phyloP scores from a whole-genome alignment of 1,140 invertebrate species.

The Penaeus japonicus region DNA sequence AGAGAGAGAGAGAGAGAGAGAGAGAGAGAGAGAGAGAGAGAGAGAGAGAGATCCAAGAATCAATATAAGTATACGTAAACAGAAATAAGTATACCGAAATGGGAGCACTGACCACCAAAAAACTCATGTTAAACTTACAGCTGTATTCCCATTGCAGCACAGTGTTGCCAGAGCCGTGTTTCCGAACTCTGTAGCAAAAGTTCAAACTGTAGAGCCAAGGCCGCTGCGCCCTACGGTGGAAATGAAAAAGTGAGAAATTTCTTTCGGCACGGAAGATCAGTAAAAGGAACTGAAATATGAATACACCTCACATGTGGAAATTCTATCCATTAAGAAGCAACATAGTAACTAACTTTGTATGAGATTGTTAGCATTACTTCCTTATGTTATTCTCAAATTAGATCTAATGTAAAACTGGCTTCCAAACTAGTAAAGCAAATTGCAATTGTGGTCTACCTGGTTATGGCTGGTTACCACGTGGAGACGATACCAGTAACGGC shows the following conservation, averaged over 20 bases:
- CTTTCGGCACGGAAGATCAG: neutral
- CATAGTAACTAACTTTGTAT: neutral
- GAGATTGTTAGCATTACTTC: no score
- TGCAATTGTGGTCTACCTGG: slow-evolving; percentile 74
- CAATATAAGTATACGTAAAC: neutral
- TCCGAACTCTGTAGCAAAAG: slow-evolving; percentile 89
- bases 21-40: no score
- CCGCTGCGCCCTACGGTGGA: slow-evolving; percentile 62
- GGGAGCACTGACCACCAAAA: neutral
- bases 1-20: no score
- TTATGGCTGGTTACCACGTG: slow-evolving; percentile 90
- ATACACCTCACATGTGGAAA: neutral
- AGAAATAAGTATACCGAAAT: neutral
- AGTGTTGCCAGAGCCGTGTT: slow-evolving; percentile 88
- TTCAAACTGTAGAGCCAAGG: slow-evolving; percentile 78
- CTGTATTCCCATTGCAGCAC: slow-evolving; percentile 84
- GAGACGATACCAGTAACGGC: slow-evolving; percentile 88
- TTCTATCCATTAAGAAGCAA: neutral
- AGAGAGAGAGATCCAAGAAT: no score
- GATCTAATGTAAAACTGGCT: no score
- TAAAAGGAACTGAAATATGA: neutral
- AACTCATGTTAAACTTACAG: slow-evolving; percentile 76
- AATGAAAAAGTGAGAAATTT: neutral
- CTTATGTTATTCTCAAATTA: no score
- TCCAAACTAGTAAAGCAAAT: no score